phyloP scores from a whole-genome alignment of 2,797 vertebrate species.

The Neomorphus geoffroyi region DNA sequence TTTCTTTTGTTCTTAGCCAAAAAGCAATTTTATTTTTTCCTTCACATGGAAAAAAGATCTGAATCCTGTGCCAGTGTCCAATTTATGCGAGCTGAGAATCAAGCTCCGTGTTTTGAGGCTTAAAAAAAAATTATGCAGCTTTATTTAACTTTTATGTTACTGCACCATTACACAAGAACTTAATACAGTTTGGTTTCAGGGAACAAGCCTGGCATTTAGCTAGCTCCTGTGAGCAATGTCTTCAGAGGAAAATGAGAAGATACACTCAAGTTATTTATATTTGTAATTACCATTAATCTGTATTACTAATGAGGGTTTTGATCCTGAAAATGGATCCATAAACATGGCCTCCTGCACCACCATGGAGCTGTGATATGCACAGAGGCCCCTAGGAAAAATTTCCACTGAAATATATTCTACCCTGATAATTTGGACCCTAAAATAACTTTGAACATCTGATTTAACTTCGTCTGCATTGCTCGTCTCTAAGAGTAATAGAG shows the following conservation, averaged over 20 bases:
- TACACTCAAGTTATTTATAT: constrained; percentile 64
- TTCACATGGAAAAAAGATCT: constrained; percentile 31
- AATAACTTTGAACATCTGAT: constrained; percentile 45
- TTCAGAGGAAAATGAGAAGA: constrained; percentile 58
- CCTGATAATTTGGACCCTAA: constrained; percentile 8
- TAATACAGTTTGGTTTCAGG: constrained; percentile 57
- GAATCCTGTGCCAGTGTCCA: background rate
- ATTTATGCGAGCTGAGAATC: constrained; percentile 39
- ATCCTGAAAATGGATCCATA: constrained; percentile 67
- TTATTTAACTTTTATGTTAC: constrained; percentile 55
- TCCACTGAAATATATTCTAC: constrained; percentile 26
- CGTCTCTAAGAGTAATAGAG: background rate
- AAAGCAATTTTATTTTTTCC: background rate
- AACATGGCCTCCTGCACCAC: constrained; percentile 40
- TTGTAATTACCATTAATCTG: constrained; percentile 68
- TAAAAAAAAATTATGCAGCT: constrained; percentile 24
- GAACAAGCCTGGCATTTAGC: constrained; percentile 49
- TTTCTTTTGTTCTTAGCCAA: constrained; percentile 44
- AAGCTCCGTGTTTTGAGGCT: background rate
- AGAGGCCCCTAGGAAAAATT: constrained; percentile 61
- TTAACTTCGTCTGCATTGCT: background rate
- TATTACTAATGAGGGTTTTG: constrained; percentile 67
- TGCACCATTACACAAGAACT: constrained; percentile 36
- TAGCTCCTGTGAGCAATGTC: constrained; percentile 49
- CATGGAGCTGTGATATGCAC: constrained; percentile 32